Conservation (phyloP, 2,113 vertebrate genomes). For the Mixornis gularis region DNA sequence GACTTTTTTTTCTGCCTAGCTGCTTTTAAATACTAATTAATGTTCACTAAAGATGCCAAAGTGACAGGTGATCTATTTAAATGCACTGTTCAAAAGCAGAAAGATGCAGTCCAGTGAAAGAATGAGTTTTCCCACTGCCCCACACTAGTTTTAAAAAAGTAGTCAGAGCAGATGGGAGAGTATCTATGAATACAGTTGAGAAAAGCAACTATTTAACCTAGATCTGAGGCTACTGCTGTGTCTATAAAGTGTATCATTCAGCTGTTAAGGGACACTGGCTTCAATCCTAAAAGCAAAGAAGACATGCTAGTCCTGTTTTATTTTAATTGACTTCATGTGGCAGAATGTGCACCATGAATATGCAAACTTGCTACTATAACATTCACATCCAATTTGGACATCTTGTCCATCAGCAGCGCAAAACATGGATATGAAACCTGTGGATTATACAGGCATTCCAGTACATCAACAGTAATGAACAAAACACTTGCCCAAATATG, state of each 20-base stretch:
- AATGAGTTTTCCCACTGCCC: neutral
- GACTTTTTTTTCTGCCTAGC: neutral
- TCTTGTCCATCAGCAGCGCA: neutral
- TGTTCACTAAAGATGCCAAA: neutral
- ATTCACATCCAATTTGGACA: neutral
- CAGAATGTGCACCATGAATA: neutral
- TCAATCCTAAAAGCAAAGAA: neutral
- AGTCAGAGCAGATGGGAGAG: neutral
- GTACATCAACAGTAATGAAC: neutral
- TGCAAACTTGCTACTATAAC: neutral
- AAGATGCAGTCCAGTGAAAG: neutral
- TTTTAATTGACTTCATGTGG: neutral
- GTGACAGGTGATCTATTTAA: neutral
- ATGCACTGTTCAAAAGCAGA: neutral
- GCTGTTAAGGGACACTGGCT: neutral
- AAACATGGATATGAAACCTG: neutral
- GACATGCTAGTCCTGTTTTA: neutral
- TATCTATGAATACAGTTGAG: neutral
- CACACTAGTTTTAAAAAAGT: neutral
- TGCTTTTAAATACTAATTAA: constrained; percentile 10
- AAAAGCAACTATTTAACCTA: neutral
- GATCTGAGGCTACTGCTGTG: neutral
- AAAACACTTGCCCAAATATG: neutral
- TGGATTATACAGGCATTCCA: neutral
- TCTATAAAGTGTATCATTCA: neutral